phyloP scores from a whole-genome alignment of 2,888 invertebrate species.

The Megalurothrips usitatus region DNA sequence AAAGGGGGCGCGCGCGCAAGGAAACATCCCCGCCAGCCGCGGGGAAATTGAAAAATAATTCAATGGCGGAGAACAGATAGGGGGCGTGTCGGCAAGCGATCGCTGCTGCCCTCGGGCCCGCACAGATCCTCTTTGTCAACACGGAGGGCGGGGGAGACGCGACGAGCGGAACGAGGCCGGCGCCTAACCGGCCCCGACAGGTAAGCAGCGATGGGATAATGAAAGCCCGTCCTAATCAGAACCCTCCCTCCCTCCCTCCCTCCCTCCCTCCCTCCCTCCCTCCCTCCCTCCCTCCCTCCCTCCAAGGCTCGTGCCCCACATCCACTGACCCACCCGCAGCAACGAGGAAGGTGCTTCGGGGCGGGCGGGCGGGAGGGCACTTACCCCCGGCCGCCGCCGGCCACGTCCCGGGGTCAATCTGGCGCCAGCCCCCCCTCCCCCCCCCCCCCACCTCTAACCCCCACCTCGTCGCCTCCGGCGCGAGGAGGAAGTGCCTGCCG shows the following conservation, averaged over 20 bases:
- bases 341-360: neutral
- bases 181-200: neutral
- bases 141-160: neutral
- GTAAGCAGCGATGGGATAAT: neutral
- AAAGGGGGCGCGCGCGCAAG: too few relatives aligned
- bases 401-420: too few relatives aligned
- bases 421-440: too few relatives aligned
- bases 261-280: neutral
- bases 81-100: too few relatives aligned
- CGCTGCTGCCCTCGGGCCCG: too few relatives aligned
- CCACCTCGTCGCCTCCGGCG: too few relatives aligned
- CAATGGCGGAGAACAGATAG: neutral
- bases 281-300: neutral
- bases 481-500: too few relatives aligned
- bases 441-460: too few relatives aligned
- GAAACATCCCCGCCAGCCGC: too few relatives aligned
- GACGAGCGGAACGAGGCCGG: neutral
- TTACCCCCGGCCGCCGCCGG: too few relatives aligned
- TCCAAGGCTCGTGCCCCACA: neutral
- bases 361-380: neutral
- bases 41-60: too few relatives aligned
- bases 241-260: neutral
- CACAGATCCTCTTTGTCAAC: too few relatives aligned
- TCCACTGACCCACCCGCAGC: neutral
- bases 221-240: conserved; percentile 7